Conservation (phyloP, 2,888 invertebrate genomes). For the Odiellus spinosus region DNA sequence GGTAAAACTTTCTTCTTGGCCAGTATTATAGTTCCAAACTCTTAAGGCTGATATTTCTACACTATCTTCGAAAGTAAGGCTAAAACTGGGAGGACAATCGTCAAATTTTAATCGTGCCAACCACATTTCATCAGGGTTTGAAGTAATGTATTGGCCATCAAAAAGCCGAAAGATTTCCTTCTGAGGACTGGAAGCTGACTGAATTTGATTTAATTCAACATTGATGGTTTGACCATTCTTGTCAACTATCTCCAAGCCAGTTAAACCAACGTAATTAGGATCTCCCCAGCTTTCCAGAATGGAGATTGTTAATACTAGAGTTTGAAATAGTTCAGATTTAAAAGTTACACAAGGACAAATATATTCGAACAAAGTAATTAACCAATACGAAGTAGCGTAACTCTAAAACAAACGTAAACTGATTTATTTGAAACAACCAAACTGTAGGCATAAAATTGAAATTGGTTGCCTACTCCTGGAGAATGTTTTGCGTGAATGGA, state of each 20-base stretch:
- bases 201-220: conserved; percentile 22
- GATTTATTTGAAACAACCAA: no score
- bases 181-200: conserved; percentile 2
- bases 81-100: conserved; percentile 32
- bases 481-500: no score
- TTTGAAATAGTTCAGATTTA: no score
- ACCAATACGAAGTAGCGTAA: no score
- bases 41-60: conserved; percentile 33
- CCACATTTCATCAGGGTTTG: conserved; percentile 35
- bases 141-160: conserved; percentile 32
- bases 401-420: no score
- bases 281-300: conserved; percentile 34
- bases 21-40: conserved; percentile 36
- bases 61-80: conserved; percentile 36
- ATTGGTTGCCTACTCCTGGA: no score
- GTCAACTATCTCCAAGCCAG: conserved; percentile 34
- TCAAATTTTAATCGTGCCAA: conserved; percentile 32
- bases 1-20: conserved; percentile 30
- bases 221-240: conserved; percentile 26
- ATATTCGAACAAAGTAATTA: no score
- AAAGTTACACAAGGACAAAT: no score
- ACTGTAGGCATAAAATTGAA: no score
- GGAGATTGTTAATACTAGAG: no score
- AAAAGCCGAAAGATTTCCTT: conserved; percentile 28
- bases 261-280: conserved; percentile 33